Evolutionary conservation across 2,888 invertebrate species (phyloP).

Genomic region (Stramonita haemastoma): DNA sequence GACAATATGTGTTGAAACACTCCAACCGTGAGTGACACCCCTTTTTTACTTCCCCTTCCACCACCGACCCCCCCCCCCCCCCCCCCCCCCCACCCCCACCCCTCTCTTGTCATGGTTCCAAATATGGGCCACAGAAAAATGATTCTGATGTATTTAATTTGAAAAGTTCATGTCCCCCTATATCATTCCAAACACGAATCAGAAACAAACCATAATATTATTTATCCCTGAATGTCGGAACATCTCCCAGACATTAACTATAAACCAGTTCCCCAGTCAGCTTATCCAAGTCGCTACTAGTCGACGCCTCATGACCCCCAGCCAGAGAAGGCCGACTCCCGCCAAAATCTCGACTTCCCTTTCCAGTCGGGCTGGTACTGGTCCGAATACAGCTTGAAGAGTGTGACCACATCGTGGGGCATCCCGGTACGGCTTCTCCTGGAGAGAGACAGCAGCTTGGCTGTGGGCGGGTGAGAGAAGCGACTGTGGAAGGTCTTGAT

Average conservation of each 20-base stretch:
- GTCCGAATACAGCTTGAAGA: constrained; percentile 71
- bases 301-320: constrained; percentile 2
- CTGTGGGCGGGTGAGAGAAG: constrained; percentile 63
- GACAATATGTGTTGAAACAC: not conserved
- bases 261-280: constrained; percentile 1
- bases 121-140: no score
- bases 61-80: no score
- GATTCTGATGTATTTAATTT: no score
- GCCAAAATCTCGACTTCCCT: not conserved
- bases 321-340: constrained; percentile 4
- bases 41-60: not conserved
- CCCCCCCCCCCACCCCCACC: no score
- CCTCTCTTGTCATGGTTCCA: no score
- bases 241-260: not conserved
- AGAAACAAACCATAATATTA: not conserved
- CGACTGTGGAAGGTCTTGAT: constrained; percentile 50
- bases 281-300: constrained; percentile 25
- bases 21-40: not conserved
- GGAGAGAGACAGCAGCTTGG: constrained; percentile 65
- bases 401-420: constrained; percentile 48
- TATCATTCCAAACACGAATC: no score
- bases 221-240: not conserved
- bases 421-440: constrained; percentile 50
- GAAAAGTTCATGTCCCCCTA: no score
- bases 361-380: constrained; percentile 69